Evolutionary conservation across 2,888 invertebrate species (phyloP).

Genomic region (Lithophane leautieri): DNA sequence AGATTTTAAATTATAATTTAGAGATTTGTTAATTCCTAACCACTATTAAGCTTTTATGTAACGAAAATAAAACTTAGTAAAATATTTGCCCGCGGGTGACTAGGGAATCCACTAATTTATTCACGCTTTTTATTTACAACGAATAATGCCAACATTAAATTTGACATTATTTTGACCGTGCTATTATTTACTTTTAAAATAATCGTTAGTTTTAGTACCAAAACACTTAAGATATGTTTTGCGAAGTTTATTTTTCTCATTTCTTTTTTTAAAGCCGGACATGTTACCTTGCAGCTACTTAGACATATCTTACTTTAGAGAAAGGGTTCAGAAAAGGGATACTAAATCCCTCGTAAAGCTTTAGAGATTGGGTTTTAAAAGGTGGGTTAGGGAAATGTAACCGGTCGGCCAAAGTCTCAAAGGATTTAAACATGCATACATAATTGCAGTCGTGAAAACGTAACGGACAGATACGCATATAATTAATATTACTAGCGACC

Average conservation of each 20-base stretch:
- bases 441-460: neutral
- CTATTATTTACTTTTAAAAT: neutral
- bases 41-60: neutral
- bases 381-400: conserved; percentile 44
- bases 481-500: neutral
- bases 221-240: neutral
- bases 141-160: neutral
- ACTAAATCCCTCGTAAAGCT: conserved; percentile 48
- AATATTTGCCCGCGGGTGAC: neutral
- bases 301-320: conserved; percentile 44
- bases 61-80: neutral
- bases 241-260: neutral
- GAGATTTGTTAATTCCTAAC: neutral
- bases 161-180: neutral
- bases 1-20: neutral
- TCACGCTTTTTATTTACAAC: neutral
- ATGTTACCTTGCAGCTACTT: conserved; percentile 26
- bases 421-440: conserved; percentile 19
- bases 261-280: neutral
- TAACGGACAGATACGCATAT: no score
- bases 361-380: conserved; percentile 58
- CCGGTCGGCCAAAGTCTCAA: conserved; percentile 24
- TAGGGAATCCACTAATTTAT: no score
- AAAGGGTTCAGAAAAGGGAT: conserved; percentile 35
- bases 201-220: neutral